phyloP scores from a whole-genome alignment of 2,888 invertebrate species.

The Andrena marginata region DNA sequence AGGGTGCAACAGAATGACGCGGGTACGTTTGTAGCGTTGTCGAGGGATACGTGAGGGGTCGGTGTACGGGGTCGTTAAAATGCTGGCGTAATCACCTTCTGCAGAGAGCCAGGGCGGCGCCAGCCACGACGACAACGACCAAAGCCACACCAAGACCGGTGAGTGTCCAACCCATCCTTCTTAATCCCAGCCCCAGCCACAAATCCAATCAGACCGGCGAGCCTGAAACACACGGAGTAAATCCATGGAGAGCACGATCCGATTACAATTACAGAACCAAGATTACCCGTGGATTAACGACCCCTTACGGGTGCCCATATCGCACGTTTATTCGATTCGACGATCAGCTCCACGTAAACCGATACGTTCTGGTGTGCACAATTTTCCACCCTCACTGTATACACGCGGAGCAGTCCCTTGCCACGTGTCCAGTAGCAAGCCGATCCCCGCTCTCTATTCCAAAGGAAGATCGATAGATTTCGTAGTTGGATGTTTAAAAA shows the following conservation, averaged over 20 bases:
- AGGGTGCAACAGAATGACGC: background rate
- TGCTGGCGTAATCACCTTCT: conserved; percentile 75
- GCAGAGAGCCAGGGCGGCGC: conserved; percentile 77
- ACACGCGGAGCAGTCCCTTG: no score
- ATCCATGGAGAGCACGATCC: conserved; percentile 63
- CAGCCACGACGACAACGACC: conserved; percentile 76
- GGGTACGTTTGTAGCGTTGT: background rate
- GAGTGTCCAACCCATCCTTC: conserved; percentile 80
- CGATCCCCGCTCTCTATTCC: background rate
- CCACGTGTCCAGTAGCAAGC: no score
- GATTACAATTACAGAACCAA: conserved; percentile 61
- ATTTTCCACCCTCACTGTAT: background rate
- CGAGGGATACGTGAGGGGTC: conserved; percentile 4
- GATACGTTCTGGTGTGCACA: background rate
- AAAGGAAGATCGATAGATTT: no score
- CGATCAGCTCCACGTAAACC: background rate
- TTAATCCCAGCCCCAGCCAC: conserved; percentile 62
- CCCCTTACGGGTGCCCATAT: conserved; percentile 35
- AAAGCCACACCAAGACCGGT: conserved; percentile 78
- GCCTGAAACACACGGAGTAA: conserved; percentile 69
- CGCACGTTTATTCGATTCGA: conserved; percentile 18
- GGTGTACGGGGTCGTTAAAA: conserved; percentile 34
- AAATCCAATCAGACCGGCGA: conserved; percentile 66
- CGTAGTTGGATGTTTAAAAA: background rate
- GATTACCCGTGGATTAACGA: conserved; percentile 61